Conservation (phyloP, 2,113 vertebrate species). For the Pelecanoides urinatrix region DNA sequence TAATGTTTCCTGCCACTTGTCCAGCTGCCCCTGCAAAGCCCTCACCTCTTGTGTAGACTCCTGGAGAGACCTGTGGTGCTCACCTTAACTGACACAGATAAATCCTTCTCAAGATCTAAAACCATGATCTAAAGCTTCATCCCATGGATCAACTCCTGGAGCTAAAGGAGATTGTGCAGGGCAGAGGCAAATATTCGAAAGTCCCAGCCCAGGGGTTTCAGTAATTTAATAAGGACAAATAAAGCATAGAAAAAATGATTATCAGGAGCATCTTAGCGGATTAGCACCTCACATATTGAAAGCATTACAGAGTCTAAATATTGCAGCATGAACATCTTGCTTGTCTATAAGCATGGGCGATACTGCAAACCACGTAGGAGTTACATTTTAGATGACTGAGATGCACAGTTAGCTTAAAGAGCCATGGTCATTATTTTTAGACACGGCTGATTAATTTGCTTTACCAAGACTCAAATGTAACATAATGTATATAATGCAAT, state of each 20-base stretch:
- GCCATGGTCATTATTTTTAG: slow-evolving; percentile 23
- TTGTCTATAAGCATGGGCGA: background rate
- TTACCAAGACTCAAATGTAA: slow-evolving; percentile 30
- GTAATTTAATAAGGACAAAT: slow-evolving; percentile 35
- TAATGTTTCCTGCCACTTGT: background rate
- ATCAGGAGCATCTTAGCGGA: background rate
- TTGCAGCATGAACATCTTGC: slow-evolving; percentile 22
- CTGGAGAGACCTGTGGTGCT: background rate
- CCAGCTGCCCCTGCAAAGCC: background rate
- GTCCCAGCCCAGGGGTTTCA: background rate
- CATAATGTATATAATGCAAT: slow-evolving; percentile 59
- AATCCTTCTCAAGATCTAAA: background rate
- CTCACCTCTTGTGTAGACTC: background rate
- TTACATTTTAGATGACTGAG: slow-evolving; percentile 13
- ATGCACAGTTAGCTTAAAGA: slow-evolving; percentile 28
- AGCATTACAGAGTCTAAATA: slow-evolving; percentile 14
- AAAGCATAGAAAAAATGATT: slow-evolving; percentile 55
- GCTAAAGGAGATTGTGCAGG: background rate
- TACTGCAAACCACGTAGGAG: slow-evolving; percentile 17
- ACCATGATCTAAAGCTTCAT: background rate
- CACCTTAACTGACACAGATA: background rate
- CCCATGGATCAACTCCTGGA: background rate
- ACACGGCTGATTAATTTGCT: slow-evolving; percentile 18
- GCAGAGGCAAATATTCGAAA: background rate
- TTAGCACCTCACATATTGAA: slow-evolving; percentile 39